Percentiles rank a stretch among this genome's conserved stretches.
Evolutionary conservation across 1,140 invertebrate species (phyloP).

Genomic region (Olivierus martensii): DNA sequence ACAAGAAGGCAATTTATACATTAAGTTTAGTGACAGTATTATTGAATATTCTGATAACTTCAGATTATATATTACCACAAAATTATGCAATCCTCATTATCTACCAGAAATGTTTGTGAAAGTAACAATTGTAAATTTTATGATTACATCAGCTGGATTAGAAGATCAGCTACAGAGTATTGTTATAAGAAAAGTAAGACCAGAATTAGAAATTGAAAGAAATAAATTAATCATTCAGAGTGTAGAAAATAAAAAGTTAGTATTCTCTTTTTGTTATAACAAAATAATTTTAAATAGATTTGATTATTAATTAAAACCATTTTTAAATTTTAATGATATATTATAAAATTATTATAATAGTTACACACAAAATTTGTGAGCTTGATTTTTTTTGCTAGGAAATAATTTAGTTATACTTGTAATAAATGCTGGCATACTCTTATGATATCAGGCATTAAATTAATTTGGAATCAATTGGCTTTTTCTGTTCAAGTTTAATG

Average conservation of each 20-base stretch:
- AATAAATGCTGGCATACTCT: too few relatives aligned
- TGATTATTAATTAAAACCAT: too few relatives aligned
- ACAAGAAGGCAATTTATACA: slow-evolving; percentile 40
- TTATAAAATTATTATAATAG: too few relatives aligned
- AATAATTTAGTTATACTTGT: too few relatives aligned
- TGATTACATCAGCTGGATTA: slow-evolving; percentile 40
- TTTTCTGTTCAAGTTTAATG: too few relatives aligned
- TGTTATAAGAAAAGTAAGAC: slow-evolving; percentile 40
- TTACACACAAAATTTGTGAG: too few relatives aligned
- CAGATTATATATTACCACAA: slow-evolving; percentile 37
- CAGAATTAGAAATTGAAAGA: slow-evolving; percentile 42
- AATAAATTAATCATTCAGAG: slow-evolving; percentile 39
- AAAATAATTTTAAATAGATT: too few relatives aligned
- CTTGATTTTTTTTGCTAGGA: too few relatives aligned
- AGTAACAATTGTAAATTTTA: slow-evolving; percentile 41
- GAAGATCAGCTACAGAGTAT: slow-evolving; percentile 41
- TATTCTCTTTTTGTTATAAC: background rate
- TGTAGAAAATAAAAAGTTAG: slow-evolving; percentile 37
- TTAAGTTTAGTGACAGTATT: slow-evolving; percentile 39
- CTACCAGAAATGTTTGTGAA: slow-evolving; percentile 40
- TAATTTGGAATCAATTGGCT: too few relatives aligned
- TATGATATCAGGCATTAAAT: too few relatives aligned
- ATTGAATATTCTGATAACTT: slow-evolving; percentile 76
- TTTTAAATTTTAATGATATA: too few relatives aligned
- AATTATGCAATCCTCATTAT: slow-evolving; percentile 38